Evolutionary conservation across 2,113 vertebrate species (phyloP), one percentile per base, ranked within the genome.

Genomic region (Poeciliopsis turrubarensis): DNA sequence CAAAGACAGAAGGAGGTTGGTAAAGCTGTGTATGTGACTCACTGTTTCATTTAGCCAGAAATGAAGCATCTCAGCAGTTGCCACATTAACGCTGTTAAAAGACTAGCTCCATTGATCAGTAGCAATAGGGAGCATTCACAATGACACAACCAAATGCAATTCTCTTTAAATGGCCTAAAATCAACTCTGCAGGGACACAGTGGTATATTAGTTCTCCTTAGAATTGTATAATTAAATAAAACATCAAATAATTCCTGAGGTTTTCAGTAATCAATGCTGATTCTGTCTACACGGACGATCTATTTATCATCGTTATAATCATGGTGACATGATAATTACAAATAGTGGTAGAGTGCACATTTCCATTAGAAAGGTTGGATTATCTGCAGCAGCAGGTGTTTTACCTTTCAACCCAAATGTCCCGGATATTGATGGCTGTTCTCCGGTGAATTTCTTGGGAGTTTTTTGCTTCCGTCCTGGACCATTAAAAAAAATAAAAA

Each of bases 381-480:
- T 65, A 19, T 41, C 68, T 22, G 63, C 13, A 37, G 70, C 22
- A 47, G 60, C 15, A 63, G 44, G 27, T 26, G 62, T 31, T 31
- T 89, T 92, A 98, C 98, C 97, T 97, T 99, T 99, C 86, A 99
- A 89, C 77, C 97, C 97, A 73, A 99, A 99, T 0, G 98, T 98
- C 78, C 97, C 97, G 47, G 97, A 98, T 93, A 99, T 98, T 15
- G 98, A 99, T 0, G 98, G 97, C 91, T 99, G 98, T 88, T 99
- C 97, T 89, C 98, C 98, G 0, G 98, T 99, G 92, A 99, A 99
- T 82, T 99, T 99, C 93, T 98, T 99, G 69, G 98, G 98, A 72
- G 97, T 99, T 95, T 97, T 99, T 93, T 99, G 98, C 95, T 99
- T 99, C 95, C 98, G 97, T 96, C 98, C 97, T 99, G 92, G 95